A percentile compares a stretch with the other conserved stretches of the same genome.
Evolutionary conservation across 2,113 vertebrate genomes (phyloP).

Genomic region (Ptychochromis oligacanthus): DNA sequence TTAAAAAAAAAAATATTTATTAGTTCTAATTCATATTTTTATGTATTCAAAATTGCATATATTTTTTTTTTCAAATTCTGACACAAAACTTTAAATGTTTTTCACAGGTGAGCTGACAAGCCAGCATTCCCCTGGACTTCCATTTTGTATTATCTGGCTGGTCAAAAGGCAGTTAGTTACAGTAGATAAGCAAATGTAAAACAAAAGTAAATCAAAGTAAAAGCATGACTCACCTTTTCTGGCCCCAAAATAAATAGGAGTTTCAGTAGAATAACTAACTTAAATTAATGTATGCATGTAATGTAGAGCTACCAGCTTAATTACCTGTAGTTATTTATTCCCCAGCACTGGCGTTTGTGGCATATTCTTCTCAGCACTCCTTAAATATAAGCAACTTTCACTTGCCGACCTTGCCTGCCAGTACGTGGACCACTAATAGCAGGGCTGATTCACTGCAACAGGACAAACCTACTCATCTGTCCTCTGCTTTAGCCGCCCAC

Average conservation of each 20-base stretch:
- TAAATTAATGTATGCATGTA: too few relatives aligned
- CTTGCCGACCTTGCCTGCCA: conserved; percentile 50
- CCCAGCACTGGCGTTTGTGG: neutral
- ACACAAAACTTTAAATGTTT: neutral
- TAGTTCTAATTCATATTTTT: neutral
- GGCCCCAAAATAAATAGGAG: neutral
- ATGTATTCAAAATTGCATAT: neutral
- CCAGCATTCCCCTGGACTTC: neutral
- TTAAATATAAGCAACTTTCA: conserved; percentile 37
- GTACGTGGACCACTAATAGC: conserved; percentile 64
- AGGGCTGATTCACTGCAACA: conserved; percentile 71
- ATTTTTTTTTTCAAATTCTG: neutral
- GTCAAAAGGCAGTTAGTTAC: neutral
- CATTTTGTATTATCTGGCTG: neutral
- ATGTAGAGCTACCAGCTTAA: neutral
- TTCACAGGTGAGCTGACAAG: neutral
- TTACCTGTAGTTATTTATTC: neutral
- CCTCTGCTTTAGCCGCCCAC: conserved; percentile 61
- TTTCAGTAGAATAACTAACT: too few relatives aligned
- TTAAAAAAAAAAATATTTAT: too few relatives aligned
- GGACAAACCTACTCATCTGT: conserved; percentile 66
- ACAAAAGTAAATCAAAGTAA: neutral
- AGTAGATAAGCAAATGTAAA: neutral
- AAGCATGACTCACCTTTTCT: neutral
- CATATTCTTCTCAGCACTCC: neutral